Base-by-base conservation (phyloP, 2,797 vertebrate genomes). In the Sphenodon punctatus region DNA sequence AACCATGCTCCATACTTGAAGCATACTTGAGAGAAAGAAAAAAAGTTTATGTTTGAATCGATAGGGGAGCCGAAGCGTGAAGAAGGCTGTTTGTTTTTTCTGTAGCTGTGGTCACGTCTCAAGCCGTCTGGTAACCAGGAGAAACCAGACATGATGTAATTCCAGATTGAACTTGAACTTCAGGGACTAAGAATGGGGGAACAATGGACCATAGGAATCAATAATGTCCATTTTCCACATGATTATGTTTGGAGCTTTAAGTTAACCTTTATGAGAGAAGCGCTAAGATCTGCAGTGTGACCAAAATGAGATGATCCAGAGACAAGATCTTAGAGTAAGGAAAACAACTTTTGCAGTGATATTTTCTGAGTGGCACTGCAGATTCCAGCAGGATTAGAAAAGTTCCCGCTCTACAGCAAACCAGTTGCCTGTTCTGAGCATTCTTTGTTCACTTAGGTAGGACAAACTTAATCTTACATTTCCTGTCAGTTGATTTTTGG, bases 401-500 rank as follows among this genome's bases (percentile, higher is more conserved):
- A 95, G 95, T 96, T 96, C 94, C 94, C 84, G 19, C 92, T 94
- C 93, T 93, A 86, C 94, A 95, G 95, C 95, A 89, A 95, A 95
- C 94, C 90, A 77, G 93, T 96, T 95, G 96, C 95, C 95, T 95
- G 92, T 95, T 97, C 97, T 97, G 96, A 97, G 96, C 93, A 85
- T 91, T 97, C 98, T 98, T 98, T 98, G 97, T 98, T 98, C 96
- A 84, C 94, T 95, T 97, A 98, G 98, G 97, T 98, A 98, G 97
- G 97, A 98, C 98, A 98, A 98, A 98, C 96, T 96, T 98, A 98
- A 98, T 98, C 97, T 97, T 97, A 95, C 91, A 93, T 97, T 99
- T 99, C 98, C 97, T 98, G 97, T 98, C 96, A 97, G 96, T 97
- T 97, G 97, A 97, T 97, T 97, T 97, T 97, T 97, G 97, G 97